Evolutionary conservation across 1,140 invertebrate genomes (phyloP), one percentile per base, ranked within the genome.

Genomic region (Apis florea): DNA sequence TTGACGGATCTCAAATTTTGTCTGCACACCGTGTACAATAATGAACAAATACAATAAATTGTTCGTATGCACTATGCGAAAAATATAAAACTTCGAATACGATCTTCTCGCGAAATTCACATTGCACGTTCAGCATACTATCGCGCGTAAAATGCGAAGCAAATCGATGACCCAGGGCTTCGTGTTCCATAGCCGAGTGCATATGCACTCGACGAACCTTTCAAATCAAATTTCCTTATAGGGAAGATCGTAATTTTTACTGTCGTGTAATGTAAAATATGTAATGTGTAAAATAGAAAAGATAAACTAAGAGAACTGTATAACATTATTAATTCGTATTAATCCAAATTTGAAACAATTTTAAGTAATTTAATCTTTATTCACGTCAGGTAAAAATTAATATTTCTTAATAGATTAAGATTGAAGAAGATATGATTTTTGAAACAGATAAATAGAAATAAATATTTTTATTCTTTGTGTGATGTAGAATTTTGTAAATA

Each of bases 151-250:
- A 69, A 53, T 53, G 17, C 21, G 15, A 69, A 49, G 13, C n/a
- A 69, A 69, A 69, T 69, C 68, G 68, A 69, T 49, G n/a, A 26
- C 15, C 68, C n/a, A 40, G 15, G 15, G 17, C 47, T 53, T 51
- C 68, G 49, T 11, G 47, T 49, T 49, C 47, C 21, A 17, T 10
- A 51, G 49, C 26, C 19, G 15, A 69, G 68, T 69, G 24, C 68
- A 12, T 49, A 17, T 19, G 49, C 15, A 69, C 68, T 19, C 49
- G 13, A 26, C 12, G n/a, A 26, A 17, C 68, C n/a, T 49, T 26
- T 12, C 17, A 26, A 69, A 69, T 19, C 15, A 19, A 26, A 26
- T 69, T 69, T 53, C n/a, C 19, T 26, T 47, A 1, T n/a, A 2
- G 5, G 13, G 26, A 19, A 2, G 9, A 26, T 17, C 11, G 13